Conservation (phyloP, 2,888 invertebrate genomes). For the Drosophila affinis region DNA sequence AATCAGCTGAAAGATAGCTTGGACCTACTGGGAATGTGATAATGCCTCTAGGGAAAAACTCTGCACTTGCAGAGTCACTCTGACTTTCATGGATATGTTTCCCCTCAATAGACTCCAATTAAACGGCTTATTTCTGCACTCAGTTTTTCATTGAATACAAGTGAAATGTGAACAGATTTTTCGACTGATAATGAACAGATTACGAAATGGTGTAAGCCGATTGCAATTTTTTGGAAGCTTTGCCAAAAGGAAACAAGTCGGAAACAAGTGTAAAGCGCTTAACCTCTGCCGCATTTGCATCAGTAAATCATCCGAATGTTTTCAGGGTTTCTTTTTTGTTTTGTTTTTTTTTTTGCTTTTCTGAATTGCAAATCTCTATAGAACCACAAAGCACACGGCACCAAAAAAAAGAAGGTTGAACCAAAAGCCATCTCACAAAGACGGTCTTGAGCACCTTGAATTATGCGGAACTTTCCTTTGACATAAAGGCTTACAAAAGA, state of each 20-base stretch:
- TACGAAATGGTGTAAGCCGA: slow-evolving; percentile 15
- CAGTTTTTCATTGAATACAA: neutral
- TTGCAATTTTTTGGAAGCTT: neutral
- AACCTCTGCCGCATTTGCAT: neutral
- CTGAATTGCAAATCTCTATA: slow-evolving; percentile 31
- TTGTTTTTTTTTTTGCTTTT: neutral
- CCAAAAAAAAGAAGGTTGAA: neutral
- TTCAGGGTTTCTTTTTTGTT: neutral
- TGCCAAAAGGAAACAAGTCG: slow-evolving; percentile 5
- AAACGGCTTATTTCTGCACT: neutral
- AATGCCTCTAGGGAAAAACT: no score
- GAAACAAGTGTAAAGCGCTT: slow-evolving; percentile 10
- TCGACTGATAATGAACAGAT: slow-evolving; percentile 25
- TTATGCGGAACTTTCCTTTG: slow-evolving; percentile 57
- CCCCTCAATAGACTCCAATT: neutral
- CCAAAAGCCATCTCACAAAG: slow-evolving; percentile 23
- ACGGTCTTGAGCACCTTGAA: slow-evolving; percentile 33
- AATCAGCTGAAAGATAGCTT: no score
- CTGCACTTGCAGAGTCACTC: no score
- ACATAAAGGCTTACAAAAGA: slow-evolving; percentile 31
- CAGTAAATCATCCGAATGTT: slow-evolving; percentile 10
- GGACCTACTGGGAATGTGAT: no score
- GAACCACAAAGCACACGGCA: neutral
- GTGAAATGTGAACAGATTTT: neutral
- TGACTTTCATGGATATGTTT: neutral